These are phyloP conservation scores for Hypolimnas misippus DNA, from an alignment of 2,888 invertebrate genomes.

Conservation along the genomic window DNA sequence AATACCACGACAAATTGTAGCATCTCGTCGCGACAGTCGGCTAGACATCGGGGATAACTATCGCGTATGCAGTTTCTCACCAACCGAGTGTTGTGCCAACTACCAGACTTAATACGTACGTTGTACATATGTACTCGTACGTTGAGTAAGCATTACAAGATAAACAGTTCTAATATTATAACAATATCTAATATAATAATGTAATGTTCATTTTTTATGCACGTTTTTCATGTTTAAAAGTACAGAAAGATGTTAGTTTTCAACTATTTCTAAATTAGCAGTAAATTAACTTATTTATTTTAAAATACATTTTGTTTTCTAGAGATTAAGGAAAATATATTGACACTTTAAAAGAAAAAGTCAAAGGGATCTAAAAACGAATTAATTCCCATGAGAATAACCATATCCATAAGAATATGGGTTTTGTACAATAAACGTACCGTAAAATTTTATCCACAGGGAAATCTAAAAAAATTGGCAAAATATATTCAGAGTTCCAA, in stretches of 20 bases:
- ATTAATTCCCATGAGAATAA: not conserved
- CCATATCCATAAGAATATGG: not conserved
- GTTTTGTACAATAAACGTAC: not conserved
- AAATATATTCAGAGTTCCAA: not conserved
- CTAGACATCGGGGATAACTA: not conserved
- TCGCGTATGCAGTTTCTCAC: conserved; percentile 3
- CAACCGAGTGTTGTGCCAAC: not conserved
- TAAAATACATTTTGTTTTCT: too few species aligned
- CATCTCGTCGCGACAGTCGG: conserved; percentile 3
- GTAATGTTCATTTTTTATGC: too few species aligned
- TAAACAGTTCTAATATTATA: not conserved
- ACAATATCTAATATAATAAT: too few species aligned
- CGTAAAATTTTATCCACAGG: not conserved
- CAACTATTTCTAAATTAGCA: too few species aligned
- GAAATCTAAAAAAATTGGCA: not conserved
- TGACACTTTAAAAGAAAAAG: too few species aligned
- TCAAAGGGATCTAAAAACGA: not conserved
- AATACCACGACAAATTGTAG: not conserved
- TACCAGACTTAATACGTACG: not conserved
- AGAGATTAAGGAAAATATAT: too few species aligned
- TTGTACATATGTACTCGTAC: not conserved
- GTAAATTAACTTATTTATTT: too few species aligned
- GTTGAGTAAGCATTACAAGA: not conserved
- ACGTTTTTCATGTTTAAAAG: too few species aligned
- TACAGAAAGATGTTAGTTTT: too few species aligned